Evolutionary conservation across 2,797 vertebrate genomes (phyloP), one percentile per base, ranked within the genome.

Genomic region (Setipinna tenuifilis): DNA sequence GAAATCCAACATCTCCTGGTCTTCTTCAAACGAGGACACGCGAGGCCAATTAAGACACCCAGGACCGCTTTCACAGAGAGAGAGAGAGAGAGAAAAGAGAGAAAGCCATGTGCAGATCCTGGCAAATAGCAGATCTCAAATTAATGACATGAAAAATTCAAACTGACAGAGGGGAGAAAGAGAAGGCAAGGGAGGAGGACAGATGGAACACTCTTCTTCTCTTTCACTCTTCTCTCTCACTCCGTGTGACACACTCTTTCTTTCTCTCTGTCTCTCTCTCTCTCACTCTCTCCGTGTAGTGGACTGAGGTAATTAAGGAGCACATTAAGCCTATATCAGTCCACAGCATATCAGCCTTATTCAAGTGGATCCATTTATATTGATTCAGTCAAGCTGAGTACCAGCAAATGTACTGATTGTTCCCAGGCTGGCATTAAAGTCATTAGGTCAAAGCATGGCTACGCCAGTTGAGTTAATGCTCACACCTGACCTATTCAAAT

Each of bases 21-120:
- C 48, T 88, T 31, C n/a, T 59, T 82, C 85, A 92, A 90, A 91
- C 2, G 85, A 91, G 61, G 89, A 82, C 83, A 90, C 17, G 48
- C 82, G 65, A 86, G 89, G 85, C 48, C 86, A 41, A 62, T 28
- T 81, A 21, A 54, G 46, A 81, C 1, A 44, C 57, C 83, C 62
- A 57, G 14, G 12, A 17, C 81, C 71, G 59, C 71, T 61, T 85
- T 86, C 17, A 17, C 80, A 86, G 86, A 84, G 83, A n/a, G n/a
- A n/a, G n/a, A n/a, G n/a, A n/a, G n/a, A n/a, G n/a, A n/a, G n/a
- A 31, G 44, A 68, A 19, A 57, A 86, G 86, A 84, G 83, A 31
- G 44, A 68, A 19, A 57, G 16, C 17, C 71, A 44, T 75, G 65
- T 71, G 71, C 71, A 44, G 71, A 44, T 41, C 31, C 31, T 78